These are phyloP conservation scores for Picathartes gymnocephalus DNA, from an alignment of 2,113 vertebrate species.

Conservation along the genomic window DNA sequence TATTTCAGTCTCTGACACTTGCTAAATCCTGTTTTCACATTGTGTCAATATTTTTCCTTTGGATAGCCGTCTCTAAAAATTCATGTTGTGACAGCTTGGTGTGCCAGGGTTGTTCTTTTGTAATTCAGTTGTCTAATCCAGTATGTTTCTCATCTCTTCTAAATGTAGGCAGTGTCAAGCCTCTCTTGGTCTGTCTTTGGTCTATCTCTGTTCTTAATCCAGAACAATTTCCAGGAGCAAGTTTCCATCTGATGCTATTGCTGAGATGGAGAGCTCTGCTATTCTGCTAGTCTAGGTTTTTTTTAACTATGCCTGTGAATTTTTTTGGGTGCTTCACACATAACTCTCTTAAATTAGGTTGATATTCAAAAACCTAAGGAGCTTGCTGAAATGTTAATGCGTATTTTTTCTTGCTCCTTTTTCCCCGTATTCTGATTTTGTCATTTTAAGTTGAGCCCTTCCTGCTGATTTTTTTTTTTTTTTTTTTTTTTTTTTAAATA, in stretches of 20 bases:
- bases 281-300: background rate
- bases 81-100: background rate
- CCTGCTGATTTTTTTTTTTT: background rate
- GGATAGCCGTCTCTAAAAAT: background rate
- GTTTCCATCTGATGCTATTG: background rate
- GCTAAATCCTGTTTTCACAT: background rate
- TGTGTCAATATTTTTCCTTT: accelerated
- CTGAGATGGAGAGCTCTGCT: background rate
- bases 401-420: background rate
- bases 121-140: background rate
- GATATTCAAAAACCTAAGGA: background rate
- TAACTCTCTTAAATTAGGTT: background rate
- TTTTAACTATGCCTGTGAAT: background rate
- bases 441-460: background rate
- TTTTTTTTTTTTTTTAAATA: background rate
- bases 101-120: background rate
- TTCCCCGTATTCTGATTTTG: background rate
- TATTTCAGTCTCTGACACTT: no score
- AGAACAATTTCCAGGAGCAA: background rate
- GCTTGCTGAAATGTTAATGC: background rate
- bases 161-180: background rate
- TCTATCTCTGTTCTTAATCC: background rate
- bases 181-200: background rate
- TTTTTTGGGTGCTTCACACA: background rate
- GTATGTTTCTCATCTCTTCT: background rate